A percentile compares a stretch with the other conserved stretches of the same genome.
phyloP scores from a whole-genome alignment of 2,888 invertebrate genomes.

The Drosophila fulvimacula region DNA sequence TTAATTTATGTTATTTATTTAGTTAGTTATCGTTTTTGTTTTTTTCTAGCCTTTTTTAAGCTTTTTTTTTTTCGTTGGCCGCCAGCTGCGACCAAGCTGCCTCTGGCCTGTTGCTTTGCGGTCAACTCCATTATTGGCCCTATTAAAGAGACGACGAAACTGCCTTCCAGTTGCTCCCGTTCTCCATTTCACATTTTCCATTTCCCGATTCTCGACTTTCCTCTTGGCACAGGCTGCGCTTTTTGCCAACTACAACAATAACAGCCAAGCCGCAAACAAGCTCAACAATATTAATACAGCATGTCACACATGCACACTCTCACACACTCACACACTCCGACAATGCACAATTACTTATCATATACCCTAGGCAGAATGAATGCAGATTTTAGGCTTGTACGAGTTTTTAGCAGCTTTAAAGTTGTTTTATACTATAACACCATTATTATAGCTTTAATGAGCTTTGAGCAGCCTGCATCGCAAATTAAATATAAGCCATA shows the following conservation, averaged over 20 bases:
- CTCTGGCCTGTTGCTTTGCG: conserved; percentile 50
- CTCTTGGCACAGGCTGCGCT: conserved; percentile 30
- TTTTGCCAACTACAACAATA: conserved; percentile 15
- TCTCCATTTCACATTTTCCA: neutral
- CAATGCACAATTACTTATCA: conserved; percentile 1
- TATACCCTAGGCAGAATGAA: neutral
- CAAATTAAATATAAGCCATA: too few relatives aligned
- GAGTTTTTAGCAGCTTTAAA: neutral
- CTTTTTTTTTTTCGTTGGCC: neutral
- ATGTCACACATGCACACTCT: conserved; percentile 14
- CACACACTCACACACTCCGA: neutral
- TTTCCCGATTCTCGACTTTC: neutral
- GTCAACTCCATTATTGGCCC: conserved; percentile 53
- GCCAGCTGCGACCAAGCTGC: conserved; percentile 30
- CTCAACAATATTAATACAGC: conserved; percentile 45
- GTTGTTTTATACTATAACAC: neutral
- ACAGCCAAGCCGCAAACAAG: conserved; percentile 26
- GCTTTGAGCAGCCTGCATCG: neutral
- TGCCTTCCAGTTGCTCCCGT: neutral
- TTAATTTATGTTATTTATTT: conserved; percentile 79
- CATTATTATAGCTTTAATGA: neutral
- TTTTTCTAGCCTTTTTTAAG: conserved; percentile 1
- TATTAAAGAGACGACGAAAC: conserved; percentile 28
- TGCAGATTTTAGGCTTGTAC: neutral
- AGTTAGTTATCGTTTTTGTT: conserved; percentile 75